Conservation (phyloP, 2,113 vertebrate genomes). For the Cinclus mexicanus region DNA sequence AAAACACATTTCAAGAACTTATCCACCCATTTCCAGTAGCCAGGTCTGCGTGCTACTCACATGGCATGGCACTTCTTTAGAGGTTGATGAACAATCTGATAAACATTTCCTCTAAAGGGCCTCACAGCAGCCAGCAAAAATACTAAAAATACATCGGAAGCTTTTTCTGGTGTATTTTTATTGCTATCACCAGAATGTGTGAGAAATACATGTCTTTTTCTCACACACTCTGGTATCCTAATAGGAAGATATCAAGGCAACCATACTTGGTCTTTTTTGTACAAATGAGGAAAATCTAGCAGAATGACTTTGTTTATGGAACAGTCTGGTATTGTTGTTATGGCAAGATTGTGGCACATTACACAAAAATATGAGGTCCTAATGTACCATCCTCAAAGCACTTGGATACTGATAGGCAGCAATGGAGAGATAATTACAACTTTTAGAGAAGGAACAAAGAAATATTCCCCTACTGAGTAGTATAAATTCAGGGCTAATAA, state of each 20-base stretch:
- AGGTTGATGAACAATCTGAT: background rate
- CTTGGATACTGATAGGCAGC: background rate
- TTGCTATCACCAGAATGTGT: background rate
- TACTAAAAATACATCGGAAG: background rate
- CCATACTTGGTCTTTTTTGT: background rate
- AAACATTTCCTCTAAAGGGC: background rate
- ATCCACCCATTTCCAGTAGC: background rate
- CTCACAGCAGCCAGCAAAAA: background rate
- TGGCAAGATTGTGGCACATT: background rate
- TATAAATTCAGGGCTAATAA: constrained; percentile 24
- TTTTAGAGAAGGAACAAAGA: background rate
- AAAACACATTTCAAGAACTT: background rate
- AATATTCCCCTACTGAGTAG: background rate
- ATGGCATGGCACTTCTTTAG: background rate
- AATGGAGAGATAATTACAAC: background rate
- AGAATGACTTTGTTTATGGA: background rate
- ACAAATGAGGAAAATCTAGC: background rate
- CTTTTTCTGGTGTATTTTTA: background rate
- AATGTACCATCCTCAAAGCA: background rate
- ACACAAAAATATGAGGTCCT: background rate
- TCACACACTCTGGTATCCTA: background rate
- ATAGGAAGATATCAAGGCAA: background rate
- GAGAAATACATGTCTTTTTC: background rate
- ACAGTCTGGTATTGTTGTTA: background rate
- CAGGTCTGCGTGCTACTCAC: background rate